Evolutionary conservation across 2,113 vertebrate species (phyloP).

Genomic region (Nycticebus coucang): DNA sequence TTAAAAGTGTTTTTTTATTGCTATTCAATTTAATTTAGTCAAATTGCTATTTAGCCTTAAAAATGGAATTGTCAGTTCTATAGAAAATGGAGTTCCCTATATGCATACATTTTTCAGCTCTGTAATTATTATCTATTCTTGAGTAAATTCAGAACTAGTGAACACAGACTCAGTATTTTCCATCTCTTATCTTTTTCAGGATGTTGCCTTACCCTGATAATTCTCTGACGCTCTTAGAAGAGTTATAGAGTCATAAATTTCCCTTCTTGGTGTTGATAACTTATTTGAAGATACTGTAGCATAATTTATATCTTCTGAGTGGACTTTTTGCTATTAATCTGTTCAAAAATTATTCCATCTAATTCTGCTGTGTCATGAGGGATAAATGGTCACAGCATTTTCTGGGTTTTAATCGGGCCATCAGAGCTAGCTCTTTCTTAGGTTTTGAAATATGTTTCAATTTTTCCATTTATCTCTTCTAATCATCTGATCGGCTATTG

Average conservation of each 20-base stretch:
- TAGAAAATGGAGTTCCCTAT: background rate
- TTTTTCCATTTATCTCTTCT: background rate
- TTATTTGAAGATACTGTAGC: slow-evolving; percentile 29
- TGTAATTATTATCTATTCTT: background rate
- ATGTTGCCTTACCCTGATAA: slow-evolving; percentile 44
- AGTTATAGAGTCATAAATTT: slow-evolving; percentile 44
- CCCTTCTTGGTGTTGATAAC: slow-evolving; percentile 32
- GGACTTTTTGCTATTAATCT: background rate
- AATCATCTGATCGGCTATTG: background rate
- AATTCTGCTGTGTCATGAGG: background rate
- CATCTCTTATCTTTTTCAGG: slow-evolving; percentile 41
- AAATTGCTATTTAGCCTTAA: background rate
- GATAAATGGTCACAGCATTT: background rate
- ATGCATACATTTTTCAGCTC: background rate
- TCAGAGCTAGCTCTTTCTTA: background rate
- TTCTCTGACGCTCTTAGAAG: background rate
- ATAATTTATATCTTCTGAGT: slow-evolving; percentile 12
- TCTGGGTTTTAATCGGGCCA: background rate
- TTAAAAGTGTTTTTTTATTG: background rate
- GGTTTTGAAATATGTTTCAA: slow-evolving; percentile 13
- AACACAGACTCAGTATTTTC: background rate
- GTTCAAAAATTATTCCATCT: slow-evolving; percentile 23
- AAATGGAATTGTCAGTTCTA: background rate
- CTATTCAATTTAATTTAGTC: background rate
- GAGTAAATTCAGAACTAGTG: background rate